Percentiles rank a stretch among this genome's conserved stretches.
phyloP scores from a whole-genome alignment of 2,113 vertebrate genomes.

The Sphaerodactylus townsendi region DNA sequence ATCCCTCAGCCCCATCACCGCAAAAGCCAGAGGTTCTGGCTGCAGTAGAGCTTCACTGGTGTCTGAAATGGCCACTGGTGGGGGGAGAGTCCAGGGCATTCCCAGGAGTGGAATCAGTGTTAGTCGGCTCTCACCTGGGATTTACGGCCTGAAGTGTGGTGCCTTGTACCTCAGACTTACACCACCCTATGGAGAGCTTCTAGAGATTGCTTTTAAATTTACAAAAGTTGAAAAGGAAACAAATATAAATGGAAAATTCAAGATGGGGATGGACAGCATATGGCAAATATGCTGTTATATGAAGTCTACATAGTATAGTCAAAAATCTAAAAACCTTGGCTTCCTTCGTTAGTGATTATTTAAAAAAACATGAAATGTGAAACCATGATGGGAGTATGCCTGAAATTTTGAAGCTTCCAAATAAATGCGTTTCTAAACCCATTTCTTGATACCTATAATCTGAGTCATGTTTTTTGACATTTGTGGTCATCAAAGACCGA shows the following conservation, averaged over 20 bases:
- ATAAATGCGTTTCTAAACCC: not conserved
- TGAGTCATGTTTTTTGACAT: constrained; percentile 1
- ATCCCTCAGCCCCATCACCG: no score
- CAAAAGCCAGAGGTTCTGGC: no score
- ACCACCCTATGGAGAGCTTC: no score
- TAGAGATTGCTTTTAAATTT: not conserved
- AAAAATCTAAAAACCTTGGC: not conserved
- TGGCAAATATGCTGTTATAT: not conserved
- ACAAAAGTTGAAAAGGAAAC: not conserved
- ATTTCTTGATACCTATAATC: constrained; percentile 4
- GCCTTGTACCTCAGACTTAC: no score
- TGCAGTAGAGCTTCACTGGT: no score
- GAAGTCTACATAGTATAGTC: not conserved
- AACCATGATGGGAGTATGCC: constrained; percentile 11
- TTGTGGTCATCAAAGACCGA: not conserved
- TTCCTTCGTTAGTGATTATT: constrained; percentile 11
- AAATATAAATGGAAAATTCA: not conserved
- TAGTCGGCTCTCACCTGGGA: no score
- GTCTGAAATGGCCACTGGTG: no score
- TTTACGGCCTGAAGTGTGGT: no score
- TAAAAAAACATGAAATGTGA: constrained; percentile 22
- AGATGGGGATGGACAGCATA: not conserved
- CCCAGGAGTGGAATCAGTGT: no score
- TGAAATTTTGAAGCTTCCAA: constrained; percentile 17
- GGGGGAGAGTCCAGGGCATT: no score